A percentile compares a stretch with the other conserved stretches of the same genome.
Conservation (phyloP, 1,140 invertebrate genomes). For the Panagrolaimus sp. region DNA sequence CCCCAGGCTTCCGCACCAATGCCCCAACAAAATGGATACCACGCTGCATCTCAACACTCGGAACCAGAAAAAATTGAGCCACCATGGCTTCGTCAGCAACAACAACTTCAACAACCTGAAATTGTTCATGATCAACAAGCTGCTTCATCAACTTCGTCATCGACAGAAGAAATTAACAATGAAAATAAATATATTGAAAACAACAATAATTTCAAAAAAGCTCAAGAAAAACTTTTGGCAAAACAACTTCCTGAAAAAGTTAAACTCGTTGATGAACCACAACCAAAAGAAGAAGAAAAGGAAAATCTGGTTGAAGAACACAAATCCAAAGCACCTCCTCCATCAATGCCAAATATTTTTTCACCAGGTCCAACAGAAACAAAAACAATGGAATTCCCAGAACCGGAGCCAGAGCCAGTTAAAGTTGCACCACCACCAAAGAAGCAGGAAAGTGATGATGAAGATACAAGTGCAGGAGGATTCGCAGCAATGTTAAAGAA, state of each 20-base stretch:
- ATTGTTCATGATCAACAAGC: conserved; percentile 10
- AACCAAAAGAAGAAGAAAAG: conserved; percentile 12
- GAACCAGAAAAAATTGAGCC: background rate
- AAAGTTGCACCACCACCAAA: conserved; percentile 24
- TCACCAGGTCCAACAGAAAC: conserved; percentile 51
- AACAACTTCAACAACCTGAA: background rate
- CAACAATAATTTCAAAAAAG: background rate
- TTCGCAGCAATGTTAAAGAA: conserved; percentile 59
- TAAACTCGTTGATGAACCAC: conserved; percentile 7
- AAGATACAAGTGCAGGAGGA: conserved; percentile 56
- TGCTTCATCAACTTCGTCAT: background rate
- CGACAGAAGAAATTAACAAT: background rate
- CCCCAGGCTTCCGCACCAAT: background rate
- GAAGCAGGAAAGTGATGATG: conserved; percentile 37
- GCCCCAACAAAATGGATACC: background rate
- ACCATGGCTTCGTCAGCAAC: conserved; percentile 1
- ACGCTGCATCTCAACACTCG: too few relatives aligned
- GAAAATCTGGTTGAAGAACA: conserved; percentile 32
- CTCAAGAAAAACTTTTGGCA: background rate
- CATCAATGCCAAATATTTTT: conserved; percentile 56
- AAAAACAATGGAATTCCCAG: conserved; percentile 57
- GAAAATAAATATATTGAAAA: conserved; percentile 14
- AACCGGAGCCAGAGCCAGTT: conserved; percentile 37
- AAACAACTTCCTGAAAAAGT: background rate
- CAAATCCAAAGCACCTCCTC: conserved; percentile 54